Evolutionary conservation across 53 echinoderm and acorn worm species (phyloP).

Genomic region (Temnopleurus reevesii): DNA sequence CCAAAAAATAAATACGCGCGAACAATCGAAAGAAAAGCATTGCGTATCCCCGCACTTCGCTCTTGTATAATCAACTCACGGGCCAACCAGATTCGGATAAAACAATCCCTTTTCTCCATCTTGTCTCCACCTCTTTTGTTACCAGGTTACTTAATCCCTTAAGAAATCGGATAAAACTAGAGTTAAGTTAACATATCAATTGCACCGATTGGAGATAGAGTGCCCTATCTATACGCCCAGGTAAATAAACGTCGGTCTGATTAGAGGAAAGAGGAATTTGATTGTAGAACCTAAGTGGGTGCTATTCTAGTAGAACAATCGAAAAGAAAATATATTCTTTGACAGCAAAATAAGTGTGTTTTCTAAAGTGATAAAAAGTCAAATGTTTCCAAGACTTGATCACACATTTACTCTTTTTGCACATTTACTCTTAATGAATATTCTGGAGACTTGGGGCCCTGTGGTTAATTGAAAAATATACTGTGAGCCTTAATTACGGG

Average conservation of each 20-base stretch:
- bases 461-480: too few species aligned
- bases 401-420: too few species aligned
- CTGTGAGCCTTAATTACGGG: too few species aligned
- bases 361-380: too few species aligned
- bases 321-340: not conserved
- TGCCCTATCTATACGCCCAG: not conserved
- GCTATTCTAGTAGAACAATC: not conserved
- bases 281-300: not conserved
- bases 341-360: too few species aligned
- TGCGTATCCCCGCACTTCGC: conserved; percentile 14
- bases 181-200: conserved; percentile 57
- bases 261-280: not conserved
- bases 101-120: not conserved
- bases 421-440: too few species aligned
- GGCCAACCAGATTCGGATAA: not conserved
- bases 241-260: not conserved
- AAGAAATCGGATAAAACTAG: conserved; percentile 18
- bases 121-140: not conserved
- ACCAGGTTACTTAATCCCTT: conserved; percentile 7
- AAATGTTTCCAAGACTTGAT: too few species aligned
- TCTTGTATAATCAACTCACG: not conserved
- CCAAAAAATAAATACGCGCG: conserved; percentile 8
- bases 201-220: conserved; percentile 19
- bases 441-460: too few species aligned
- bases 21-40: conserved; percentile 20